Conservation (phyloP, 2,113 vertebrate genomes). For the Heterotis niloticus region DNA sequence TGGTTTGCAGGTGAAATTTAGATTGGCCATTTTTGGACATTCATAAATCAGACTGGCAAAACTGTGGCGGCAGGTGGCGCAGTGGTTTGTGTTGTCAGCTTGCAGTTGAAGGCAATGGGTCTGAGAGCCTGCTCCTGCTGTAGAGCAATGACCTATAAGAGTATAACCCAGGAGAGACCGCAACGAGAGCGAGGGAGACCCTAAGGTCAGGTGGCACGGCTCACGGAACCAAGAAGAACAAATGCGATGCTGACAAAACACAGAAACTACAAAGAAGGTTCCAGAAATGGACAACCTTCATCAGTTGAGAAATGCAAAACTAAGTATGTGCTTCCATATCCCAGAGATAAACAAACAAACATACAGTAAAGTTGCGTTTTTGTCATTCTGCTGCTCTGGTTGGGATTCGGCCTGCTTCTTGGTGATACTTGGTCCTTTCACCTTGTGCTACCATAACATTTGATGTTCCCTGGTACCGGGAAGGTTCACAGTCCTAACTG, state of each 20-base stretch:
- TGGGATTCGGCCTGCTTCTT: background rate
- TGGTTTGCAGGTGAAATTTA: too few relatives aligned
- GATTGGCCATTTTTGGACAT: too few relatives aligned
- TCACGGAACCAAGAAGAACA: too few relatives aligned
- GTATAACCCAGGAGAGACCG: too few relatives aligned
- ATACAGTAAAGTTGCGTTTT: background rate
- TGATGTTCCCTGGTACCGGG: background rate
- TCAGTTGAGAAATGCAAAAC: slow-evolving; percentile 1
- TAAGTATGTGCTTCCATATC: slow-evolving; percentile 9
- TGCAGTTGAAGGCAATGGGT: too few relatives aligned
- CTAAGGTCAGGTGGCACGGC: background rate
- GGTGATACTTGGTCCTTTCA: background rate
- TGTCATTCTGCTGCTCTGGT: background rate
- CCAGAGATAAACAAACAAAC: background rate
- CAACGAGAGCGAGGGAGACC: background rate
- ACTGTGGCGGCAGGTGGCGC: too few relatives aligned
- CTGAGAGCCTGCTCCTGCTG: too few relatives aligned
- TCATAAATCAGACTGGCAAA: too few relatives aligned
- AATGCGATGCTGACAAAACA: background rate
- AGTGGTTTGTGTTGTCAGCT: too few relatives aligned
- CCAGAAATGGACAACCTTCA: background rate
- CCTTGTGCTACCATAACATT: background rate
- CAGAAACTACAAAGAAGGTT: too few relatives aligned
- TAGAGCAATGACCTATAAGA: too few relatives aligned
- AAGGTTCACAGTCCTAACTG: too few relatives aligned